A percentile compares a stretch with the other conserved stretches of the same genome.
These are phyloP conservation scores for Carollia perspicillata DNA, from an alignment of 2,113 vertebrate genomes.

Conservation along the genomic window DNA sequence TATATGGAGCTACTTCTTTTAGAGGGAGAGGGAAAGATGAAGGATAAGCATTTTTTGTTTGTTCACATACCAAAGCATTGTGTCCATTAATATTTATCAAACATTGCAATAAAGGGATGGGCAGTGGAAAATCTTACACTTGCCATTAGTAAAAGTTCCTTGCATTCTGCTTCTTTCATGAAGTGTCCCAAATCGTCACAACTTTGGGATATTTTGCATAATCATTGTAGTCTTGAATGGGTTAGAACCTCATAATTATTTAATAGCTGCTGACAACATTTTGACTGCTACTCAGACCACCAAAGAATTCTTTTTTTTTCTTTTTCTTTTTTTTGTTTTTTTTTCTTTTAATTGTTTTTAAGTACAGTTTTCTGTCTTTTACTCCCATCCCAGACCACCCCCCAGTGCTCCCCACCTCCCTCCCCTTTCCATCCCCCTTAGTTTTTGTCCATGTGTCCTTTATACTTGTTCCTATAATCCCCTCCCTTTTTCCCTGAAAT, in stretches of 20 bases:
- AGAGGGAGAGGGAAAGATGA: not conserved
- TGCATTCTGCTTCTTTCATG: conserved; percentile 41
- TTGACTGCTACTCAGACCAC: not conserved
- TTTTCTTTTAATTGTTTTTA: no score
- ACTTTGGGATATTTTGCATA: not conserved
- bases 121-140: conserved; percentile 6
- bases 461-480: no score
- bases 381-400: no score
- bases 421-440: no score
- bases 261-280: conserved; percentile 21
- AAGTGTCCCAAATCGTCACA: not conserved
- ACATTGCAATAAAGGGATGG: not conserved
- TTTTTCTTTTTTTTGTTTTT: no score
- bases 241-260: conserved; percentile 30
- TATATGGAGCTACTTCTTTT: conserved; percentile 36
- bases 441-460: no score
- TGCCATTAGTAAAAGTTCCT: conserved; percentile 29
- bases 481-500: no score
- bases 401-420: no score
- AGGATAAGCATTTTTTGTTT: conserved; percentile 26
- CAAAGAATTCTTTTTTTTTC: conserved; percentile 39
- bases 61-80: not conserved
- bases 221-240: conserved; percentile 16
- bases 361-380: no score
- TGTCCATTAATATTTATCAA: conserved; percentile 36